Evolutionary conservation across 2,113 vertebrate genomes (phyloP).

Genomic region (Dinomys branickii): DNA sequence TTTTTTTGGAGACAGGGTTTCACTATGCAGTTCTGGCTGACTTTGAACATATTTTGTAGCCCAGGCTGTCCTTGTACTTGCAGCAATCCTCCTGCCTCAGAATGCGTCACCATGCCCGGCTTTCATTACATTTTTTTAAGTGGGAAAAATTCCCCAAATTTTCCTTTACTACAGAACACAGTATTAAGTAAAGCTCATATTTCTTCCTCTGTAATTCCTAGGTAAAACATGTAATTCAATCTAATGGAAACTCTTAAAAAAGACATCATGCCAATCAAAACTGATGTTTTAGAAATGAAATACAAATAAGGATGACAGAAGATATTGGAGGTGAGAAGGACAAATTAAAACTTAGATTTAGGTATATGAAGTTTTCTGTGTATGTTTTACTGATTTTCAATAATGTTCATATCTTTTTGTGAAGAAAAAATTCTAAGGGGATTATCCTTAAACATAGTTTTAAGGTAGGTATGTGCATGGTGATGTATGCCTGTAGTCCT

Average conservation of each 20-base stretch:
- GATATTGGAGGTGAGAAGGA: not conserved
- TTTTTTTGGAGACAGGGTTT: too few relatives aligned
- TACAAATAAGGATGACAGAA: not conserved
- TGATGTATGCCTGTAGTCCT: too few relatives aligned
- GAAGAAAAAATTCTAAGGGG: not conserved
- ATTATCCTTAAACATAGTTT: slow-evolving; percentile 5
- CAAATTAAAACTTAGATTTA: not conserved
- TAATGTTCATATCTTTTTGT: not conserved
- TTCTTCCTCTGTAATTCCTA: not conserved
- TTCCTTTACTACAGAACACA: not conserved
- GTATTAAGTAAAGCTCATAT: not conserved
- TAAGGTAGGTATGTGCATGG: not conserved
- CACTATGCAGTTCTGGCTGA: too few relatives aligned
- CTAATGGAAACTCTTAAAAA: not conserved
- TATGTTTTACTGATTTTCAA: not conserved
- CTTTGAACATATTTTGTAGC: too few relatives aligned
- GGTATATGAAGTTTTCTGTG: not conserved
- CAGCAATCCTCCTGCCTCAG: too few relatives aligned
- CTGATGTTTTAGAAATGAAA: not conserved
- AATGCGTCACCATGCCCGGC: too few relatives aligned
- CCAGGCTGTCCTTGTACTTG: too few relatives aligned
- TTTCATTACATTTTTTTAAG: not conserved
- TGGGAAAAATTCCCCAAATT: not conserved
- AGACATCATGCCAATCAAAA: not conserved
- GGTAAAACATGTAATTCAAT: not conserved